Percentiles rank a stretch among this genome's conserved stretches.
Evolutionary conservation across 2,888 invertebrate genomes (phyloP).

Genomic region (Limulus polyphemus): DNA sequence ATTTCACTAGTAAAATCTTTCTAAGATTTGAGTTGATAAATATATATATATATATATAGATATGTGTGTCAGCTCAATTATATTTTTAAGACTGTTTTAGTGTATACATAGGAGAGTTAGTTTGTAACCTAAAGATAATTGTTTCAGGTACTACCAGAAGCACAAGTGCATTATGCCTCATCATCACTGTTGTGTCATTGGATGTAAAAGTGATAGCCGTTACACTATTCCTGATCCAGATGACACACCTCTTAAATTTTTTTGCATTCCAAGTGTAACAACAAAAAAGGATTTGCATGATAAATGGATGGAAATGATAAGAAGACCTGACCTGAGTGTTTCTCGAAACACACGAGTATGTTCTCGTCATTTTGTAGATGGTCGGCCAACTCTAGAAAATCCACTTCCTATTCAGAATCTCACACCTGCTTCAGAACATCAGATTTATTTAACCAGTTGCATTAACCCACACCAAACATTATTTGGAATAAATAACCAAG

Average conservation of each 20-base stretch:
- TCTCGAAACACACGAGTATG: conserved; percentile 1
- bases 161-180: neutral
- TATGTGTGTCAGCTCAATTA: too few species aligned
- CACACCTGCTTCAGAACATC: too few species aligned
- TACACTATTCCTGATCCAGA: neutral
- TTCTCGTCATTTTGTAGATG: conserved; percentile 1
- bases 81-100: too few species aligned
- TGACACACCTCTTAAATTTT: neutral
- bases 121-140: too few species aligned
- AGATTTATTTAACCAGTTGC: too few species aligned
- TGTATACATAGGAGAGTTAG: too few species aligned
- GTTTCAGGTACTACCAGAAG: too few species aligned
- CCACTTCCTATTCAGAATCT: neutral
- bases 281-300: neutral
- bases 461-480: too few species aligned
- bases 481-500: too few species aligned
- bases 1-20: too few species aligned
- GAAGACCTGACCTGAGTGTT: neutral
- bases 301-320: neutral
- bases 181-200: conserved; percentile 1
- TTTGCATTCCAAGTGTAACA: neutral
- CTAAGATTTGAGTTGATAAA: too few species aligned
- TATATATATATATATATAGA: too few species aligned
- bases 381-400: neutral
- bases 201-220: neutral